These are phyloP conservation scores for Fabriciana adippe DNA, from an alignment of 2,888 invertebrate species.

Conservation along the genomic window DNA sequence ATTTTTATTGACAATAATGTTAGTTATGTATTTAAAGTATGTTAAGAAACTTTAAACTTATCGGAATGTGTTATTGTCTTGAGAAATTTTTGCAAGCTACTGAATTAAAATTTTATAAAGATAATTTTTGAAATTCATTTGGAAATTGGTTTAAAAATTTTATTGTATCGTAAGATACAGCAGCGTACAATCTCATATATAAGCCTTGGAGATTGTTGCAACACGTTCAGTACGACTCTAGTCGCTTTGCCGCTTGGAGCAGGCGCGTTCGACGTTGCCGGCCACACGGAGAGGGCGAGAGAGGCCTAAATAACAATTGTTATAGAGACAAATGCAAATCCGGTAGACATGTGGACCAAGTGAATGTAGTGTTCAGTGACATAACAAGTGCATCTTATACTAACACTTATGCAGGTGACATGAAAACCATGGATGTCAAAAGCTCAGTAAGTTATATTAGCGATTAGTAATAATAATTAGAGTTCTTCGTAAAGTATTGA, in stretches of 20 bases:
- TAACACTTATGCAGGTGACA: slow-evolving; percentile 55
- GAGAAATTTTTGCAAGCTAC: neutral
- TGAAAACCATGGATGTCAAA: slow-evolving; percentile 74
- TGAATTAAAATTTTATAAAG: neutral
- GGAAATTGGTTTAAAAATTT: slow-evolving; percentile 6
- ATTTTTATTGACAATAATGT: slow-evolving; percentile 8
- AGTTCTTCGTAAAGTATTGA: no score
- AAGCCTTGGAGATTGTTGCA: slow-evolving; percentile 77
- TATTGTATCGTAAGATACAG: slow-evolving; percentile 19
- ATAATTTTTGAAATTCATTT: neutral
- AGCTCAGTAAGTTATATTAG: slow-evolving; percentile 65
- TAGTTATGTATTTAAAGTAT: slow-evolving; percentile 6
- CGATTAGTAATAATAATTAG: no score
- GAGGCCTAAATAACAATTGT: slow-evolving; percentile 60
- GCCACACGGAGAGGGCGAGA: slow-evolving; percentile 82
- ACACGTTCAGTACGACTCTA: slow-evolving; percentile 82
- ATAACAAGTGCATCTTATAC: slow-evolving; percentile 63
- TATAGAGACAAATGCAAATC: slow-evolving; percentile 54
- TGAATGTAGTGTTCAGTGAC: slow-evolving; percentile 79
- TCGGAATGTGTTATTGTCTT: neutral
- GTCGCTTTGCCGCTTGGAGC: slow-evolving; percentile 83
- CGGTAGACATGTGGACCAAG: slow-evolving; percentile 74
- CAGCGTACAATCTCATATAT: slow-evolving; percentile 72
- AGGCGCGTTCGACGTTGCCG: slow-evolving; percentile 73
- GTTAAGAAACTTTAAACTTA: neutral